Conservation (phyloP, 2,888 invertebrate species). For the Habrosyne pyritoides region DNA sequence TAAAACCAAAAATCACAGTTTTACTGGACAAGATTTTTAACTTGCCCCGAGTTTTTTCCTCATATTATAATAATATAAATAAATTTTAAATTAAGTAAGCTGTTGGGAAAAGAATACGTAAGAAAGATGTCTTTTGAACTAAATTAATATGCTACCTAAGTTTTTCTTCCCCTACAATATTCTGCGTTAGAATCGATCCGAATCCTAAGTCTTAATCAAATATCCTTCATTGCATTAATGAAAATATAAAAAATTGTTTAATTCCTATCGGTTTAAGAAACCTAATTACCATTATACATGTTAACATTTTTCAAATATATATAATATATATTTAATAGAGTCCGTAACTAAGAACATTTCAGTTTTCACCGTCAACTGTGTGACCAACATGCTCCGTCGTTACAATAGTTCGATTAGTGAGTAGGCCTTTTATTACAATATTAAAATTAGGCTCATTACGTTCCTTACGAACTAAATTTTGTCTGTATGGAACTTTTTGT, state of each 20-base stretch:
- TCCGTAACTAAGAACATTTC: slow-evolving; percentile 53
- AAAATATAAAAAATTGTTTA: slow-evolving; percentile 80
- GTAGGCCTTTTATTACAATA: slow-evolving; percentile 34
- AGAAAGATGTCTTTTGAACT: slow-evolving; percentile 75
- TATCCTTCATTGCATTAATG: slow-evolving; percentile 77
- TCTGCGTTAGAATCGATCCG: slow-evolving; percentile 51
- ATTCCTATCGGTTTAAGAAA: slow-evolving; percentile 80
- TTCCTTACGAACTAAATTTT: slow-evolving; percentile 50
- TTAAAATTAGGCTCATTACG: slow-evolving; percentile 70
- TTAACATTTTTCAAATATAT: slow-evolving; percentile 78
- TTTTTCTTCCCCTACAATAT: slow-evolving; percentile 56
- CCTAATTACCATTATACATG: slow-evolving; percentile 78
- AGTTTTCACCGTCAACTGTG: slow-evolving; percentile 30
- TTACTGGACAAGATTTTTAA: slow-evolving; percentile 75
- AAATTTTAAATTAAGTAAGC: slow-evolving; percentile 70
- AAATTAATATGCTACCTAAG: slow-evolving; percentile 69
- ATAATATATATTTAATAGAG: slow-evolving; percentile 67
- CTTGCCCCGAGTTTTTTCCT: slow-evolving; percentile 69
- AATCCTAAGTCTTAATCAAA: slow-evolving; percentile 72
- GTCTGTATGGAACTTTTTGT: slow-evolving; percentile 31
- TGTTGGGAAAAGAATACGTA: slow-evolving; percentile 49
- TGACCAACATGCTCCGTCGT: slow-evolving; percentile 32
- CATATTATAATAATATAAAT: slow-evolving; percentile 60
- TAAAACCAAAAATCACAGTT: slow-evolving; percentile 83
- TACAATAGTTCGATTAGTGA: slow-evolving; percentile 47